Conservation (phyloP, 2,113 vertebrate species). For the Chroicocephalus ridibundus region DNA sequence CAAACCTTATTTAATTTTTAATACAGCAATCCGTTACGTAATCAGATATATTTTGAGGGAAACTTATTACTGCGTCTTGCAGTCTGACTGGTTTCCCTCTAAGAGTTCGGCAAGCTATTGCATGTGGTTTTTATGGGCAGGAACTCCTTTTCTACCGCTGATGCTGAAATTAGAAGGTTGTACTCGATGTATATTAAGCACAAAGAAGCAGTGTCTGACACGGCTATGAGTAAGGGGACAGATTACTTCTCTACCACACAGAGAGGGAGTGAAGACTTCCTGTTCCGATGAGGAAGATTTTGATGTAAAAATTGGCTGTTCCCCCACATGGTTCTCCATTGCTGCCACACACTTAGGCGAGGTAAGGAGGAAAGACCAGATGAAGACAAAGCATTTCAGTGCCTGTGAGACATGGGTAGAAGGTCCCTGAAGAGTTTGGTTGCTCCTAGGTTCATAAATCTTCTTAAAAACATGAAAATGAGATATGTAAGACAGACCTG, state of each 20-base stretch:
- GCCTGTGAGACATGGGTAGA: neutral
- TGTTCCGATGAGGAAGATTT: neutral
- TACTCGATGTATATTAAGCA: neutral
- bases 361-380: neutral
- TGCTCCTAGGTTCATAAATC: neutral
- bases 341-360: neutral
- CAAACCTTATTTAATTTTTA: slow-evolving; percentile 67
- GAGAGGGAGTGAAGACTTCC: neutral
- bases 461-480: neutral
- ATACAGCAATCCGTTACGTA: slow-evolving; percentile 13
- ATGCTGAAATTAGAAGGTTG: neutral
- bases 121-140: neutral
- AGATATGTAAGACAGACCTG: neutral
- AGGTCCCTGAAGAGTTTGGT: neutral
- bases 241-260: neutral
- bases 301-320: neutral
- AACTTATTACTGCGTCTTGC: neutral
- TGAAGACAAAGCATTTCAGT: slow-evolving; percentile 6
- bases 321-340: neutral
- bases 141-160: neutral
- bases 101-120: neutral
- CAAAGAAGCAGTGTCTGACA: neutral
- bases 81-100: slow-evolving; percentile 40
- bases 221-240: neutral
- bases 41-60: slow-evolving; percentile 39